Evolutionary conservation across 2,113 vertebrate species (phyloP).

Genomic region (Elaphurus davidianus): DNA sequence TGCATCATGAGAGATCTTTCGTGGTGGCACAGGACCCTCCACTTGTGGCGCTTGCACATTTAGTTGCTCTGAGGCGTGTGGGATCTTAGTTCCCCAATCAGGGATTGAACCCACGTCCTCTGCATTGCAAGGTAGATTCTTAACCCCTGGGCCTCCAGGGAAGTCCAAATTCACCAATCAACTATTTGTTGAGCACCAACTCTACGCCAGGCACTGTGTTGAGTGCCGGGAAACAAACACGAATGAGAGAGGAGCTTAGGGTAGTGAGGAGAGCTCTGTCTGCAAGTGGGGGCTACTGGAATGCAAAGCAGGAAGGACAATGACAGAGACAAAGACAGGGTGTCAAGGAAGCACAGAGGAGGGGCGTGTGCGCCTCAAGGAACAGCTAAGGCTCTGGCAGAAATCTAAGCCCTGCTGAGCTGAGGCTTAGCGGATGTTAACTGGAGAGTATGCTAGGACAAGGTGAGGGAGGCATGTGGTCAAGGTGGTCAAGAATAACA

Average conservation of each 20-base stretch:
- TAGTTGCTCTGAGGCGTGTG: background rate
- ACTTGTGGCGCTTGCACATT: background rate
- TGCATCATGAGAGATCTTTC: background rate
- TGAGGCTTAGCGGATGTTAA: background rate
- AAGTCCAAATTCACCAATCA: background rate
- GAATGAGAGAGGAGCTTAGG: background rate
- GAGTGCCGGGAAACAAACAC: background rate
- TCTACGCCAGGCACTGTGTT: background rate
- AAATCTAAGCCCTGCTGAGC: background rate
- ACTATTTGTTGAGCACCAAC: background rate
- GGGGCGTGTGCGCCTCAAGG: rapidly evolving
- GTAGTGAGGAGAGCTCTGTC: background rate
- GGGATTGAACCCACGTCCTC: background rate
- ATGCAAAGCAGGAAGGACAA: background rate
- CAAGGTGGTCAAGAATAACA: background rate
- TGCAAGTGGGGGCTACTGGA: background rate
- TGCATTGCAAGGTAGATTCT: background rate
- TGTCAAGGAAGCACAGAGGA: background rate
- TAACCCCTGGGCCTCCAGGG: background rate
- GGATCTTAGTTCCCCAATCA: background rate
- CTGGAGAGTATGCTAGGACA: too few species aligned
- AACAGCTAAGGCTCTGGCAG: background rate
- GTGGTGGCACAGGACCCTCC: background rate
- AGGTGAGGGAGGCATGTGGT: background rate
- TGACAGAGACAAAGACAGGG: background rate